Conservation (phyloP, 2,888 invertebrate species). For the Caenorhabditis afra region DNA sequence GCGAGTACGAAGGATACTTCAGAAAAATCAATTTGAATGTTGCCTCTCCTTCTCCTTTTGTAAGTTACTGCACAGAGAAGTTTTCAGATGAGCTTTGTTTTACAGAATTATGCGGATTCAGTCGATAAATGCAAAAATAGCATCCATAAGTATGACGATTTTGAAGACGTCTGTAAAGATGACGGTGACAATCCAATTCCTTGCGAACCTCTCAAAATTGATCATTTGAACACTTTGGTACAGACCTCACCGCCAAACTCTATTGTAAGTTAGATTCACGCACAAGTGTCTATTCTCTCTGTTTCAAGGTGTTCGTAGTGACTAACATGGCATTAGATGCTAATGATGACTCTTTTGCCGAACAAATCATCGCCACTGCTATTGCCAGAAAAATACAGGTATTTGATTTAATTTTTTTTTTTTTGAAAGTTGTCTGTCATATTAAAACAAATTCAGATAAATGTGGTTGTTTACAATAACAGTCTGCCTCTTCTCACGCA, state of each 20-base stretch:
- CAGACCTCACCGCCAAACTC: conserved; percentile 45
- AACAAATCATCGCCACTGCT: conserved; percentile 44
- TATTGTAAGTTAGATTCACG: conserved; percentile 27
- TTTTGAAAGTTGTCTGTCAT: neutral
- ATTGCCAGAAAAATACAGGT: conserved; percentile 54
- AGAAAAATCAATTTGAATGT: conserved; percentile 29
- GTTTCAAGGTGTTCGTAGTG: conserved; percentile 37
- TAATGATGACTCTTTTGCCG: neutral
- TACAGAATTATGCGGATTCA: too few species aligned
- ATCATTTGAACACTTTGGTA: conserved; percentile 17
- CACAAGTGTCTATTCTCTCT: neutral
- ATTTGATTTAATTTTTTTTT: too few species aligned
- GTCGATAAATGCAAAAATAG: neutral
- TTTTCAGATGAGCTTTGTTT: too few species aligned
- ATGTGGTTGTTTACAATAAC: conserved; percentile 45
- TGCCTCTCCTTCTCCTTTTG: neutral
- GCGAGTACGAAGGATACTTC: conserved; percentile 20
- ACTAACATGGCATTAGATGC: conserved; percentile 30
- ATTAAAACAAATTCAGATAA: conserved; percentile 26
- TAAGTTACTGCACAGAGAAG: too few species aligned
- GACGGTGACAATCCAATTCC: conserved; percentile 4
- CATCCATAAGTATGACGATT: neutral
- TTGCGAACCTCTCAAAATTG: conserved; percentile 20
- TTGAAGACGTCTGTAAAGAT: conserved; percentile 12
- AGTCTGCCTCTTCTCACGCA: neutral